Base-by-base conservation (phyloP, 2,113 vertebrate species). In the Eublepharis macularius region DNA sequence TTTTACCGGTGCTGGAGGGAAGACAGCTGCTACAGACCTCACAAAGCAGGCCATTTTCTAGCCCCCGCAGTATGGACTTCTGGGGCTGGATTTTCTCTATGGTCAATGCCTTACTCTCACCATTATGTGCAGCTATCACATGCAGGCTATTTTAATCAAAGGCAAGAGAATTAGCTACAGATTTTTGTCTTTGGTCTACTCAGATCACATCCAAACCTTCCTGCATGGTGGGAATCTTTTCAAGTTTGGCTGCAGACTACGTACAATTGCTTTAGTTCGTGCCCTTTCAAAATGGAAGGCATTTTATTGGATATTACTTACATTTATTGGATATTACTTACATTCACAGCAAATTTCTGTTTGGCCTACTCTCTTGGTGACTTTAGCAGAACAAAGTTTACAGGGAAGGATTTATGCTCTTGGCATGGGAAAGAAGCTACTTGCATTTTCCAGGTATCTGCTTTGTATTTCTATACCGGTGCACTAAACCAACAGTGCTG, bases 1-100 rank as follows among this genome's bases (percentile, higher is more conserved):
- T 72, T 85, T 2, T 84, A 90, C 91, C 91, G 86, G 77, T 84
- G 72, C 45, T 86, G 92, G 92, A 94, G 79, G 49, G 83, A 80
- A 94, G 84, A 82, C 93, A 94, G 92, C 92, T 94, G 93, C 77
- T 86, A 63, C 1, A 76, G 41, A 29, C 87, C 69, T 76, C 87
- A 90, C 32, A 72, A 54, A 49, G 80, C 7, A 68, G 82, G 65
- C 86, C 32, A 1, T 24, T 87, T 88, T 81, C 78, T 89, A 88
- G 66, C 81, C 47, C 16, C 4, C 76, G 29, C 89, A 91, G 82
- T 79, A 54, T 3, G 2, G 45, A 43, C 47, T 41, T 70, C 63
- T 72, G 83, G 75, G 14, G 41, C 19, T 21, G 36, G 73, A 51
- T 29, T 76, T 54, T 70, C 34, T 8, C 4, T 19, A 12, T 47